These are phyloP conservation scores for Ametastegia equiseti DNA, from an alignment of 2,888 invertebrate genomes.

Conservation along the genomic window DNA sequence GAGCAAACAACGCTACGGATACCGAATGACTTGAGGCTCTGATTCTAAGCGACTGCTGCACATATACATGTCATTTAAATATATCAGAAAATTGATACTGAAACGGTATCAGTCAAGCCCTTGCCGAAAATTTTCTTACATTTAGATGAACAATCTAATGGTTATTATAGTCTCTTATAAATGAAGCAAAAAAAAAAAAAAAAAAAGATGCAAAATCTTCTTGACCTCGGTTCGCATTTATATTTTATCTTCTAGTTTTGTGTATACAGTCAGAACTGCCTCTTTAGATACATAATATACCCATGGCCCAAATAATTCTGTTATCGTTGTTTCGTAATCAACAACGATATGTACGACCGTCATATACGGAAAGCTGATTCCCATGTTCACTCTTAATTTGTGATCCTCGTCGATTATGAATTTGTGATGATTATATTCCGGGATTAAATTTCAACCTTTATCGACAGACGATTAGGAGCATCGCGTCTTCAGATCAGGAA, in stretches of 20 bases:
- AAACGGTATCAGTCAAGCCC: neutral
- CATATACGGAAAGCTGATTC: neutral
- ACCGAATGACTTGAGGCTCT: neutral
- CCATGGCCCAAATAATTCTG: conserved; percentile 10
- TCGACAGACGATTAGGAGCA: neutral
- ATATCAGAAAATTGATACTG: conserved; percentile 8
- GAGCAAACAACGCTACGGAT: conserved; percentile 11
- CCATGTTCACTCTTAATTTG: neutral
- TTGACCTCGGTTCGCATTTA: neutral
- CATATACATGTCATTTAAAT: neutral
- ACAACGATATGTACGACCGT: no score
- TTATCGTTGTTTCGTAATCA: neutral
- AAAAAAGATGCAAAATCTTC: neutral
- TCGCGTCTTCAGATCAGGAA: neutral
- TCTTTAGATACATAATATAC: no score
- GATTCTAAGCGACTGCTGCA: conserved; percentile 10
- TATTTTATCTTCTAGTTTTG: neutral
- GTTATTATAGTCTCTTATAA: neutral
- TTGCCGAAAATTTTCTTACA: neutral
- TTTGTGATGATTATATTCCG: neutral
- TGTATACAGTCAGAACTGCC: neutral
- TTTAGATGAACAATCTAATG: neutral
- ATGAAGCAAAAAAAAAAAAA: neutral
- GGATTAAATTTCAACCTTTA: no score
- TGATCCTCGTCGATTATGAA: neutral